Conservation (phyloP, 2,888 invertebrate species). For the Byasa hedistus region DNA sequence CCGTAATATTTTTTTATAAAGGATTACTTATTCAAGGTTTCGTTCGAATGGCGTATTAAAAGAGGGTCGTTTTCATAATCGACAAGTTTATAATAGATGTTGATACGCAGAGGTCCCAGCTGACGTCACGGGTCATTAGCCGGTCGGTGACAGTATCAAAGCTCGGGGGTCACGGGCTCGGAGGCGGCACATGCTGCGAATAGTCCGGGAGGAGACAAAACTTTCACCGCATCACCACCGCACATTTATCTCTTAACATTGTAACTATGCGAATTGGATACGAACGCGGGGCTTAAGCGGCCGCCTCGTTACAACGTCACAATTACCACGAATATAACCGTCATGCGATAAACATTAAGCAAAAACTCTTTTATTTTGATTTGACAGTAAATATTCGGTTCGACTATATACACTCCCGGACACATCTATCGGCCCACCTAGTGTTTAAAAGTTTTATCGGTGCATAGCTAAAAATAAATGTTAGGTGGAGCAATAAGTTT, state of each 20-base stretch:
- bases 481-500: no score
- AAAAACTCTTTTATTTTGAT: no score
- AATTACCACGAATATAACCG: background rate
- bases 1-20: no score
- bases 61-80: conserved; percentile 26
- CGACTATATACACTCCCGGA: no score
- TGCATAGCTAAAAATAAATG: no score
- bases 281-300: conserved; percentile 27
- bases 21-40: no score
- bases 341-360: no score
- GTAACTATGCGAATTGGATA: conserved; percentile 34
- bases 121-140: conserved; percentile 65
- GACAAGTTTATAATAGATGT: conserved; percentile 53
- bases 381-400: no score
- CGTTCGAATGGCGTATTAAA: no score
- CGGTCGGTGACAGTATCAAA: conserved; percentile 56
- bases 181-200: conserved; percentile 65
- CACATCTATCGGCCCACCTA: no score
- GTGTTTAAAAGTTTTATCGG: no score
- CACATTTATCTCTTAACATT: conserved; percentile 65
- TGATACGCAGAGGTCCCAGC: conserved; percentile 40
- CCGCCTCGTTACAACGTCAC: background rate
- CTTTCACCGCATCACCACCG: conserved; percentile 56
- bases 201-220: conserved; percentile 59
- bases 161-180: conserved; percentile 67